phyloP scores from a whole-genome alignment of 2,888 invertebrate species.

The Timema cristinae region DNA sequence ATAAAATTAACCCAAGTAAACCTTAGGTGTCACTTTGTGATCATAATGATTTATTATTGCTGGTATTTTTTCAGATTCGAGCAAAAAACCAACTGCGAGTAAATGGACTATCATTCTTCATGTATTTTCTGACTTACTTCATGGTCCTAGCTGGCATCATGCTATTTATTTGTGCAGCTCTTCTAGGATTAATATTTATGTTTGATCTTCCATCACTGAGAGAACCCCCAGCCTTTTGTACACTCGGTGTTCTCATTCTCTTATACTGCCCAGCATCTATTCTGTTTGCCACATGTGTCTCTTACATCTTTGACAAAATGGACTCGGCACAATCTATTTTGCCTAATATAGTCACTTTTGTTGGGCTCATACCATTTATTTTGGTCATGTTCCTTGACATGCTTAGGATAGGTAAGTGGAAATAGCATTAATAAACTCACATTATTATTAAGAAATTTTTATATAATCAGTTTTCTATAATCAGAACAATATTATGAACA shows the following conservation, averaged over 20 bases:
- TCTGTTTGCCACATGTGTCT: conserved; percentile 69
- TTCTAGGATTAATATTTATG: conserved; percentile 59
- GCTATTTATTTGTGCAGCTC: conserved; percentile 61
- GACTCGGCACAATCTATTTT: conserved; percentile 78
- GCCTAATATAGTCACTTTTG: conserved; percentile 69
- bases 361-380: conserved; percentile 71
- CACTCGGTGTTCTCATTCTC: conserved; percentile 60
- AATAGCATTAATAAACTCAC: not conserved
- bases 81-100: conserved; percentile 78
- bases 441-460: too few relatives aligned
- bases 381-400: conserved; percentile 64
- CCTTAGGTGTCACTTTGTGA: too few relatives aligned
- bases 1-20: too few relatives aligned
- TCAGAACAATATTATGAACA: too few relatives aligned
- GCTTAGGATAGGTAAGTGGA: conserved; percentile 22
- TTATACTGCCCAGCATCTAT: conserved; percentile 73
- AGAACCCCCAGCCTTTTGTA: conserved; percentile 64
- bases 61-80: conserved; percentile 58
- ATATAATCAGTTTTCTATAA: too few relatives aligned
- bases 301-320: conserved; percentile 76
- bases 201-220: conserved; percentile 68
- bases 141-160: conserved; percentile 66
- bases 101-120: conserved; percentile 69
- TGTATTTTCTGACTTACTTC: conserved; percentile 73
- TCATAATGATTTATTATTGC: too few relatives aligned